Conservation (phyloP, 2,113 vertebrate genomes). For the Mesocricetus auratus region DNA sequence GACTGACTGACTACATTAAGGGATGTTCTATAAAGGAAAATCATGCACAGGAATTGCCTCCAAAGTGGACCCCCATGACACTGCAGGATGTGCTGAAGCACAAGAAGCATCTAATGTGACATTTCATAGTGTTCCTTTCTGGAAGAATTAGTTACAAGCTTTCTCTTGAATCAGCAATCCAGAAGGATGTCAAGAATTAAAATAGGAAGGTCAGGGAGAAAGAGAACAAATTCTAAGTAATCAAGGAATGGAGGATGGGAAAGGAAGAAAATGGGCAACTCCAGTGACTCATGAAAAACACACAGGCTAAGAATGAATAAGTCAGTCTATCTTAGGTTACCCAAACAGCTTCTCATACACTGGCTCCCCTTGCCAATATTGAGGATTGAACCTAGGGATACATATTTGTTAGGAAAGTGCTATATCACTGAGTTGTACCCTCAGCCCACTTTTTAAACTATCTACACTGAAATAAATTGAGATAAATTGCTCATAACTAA, state of each 20-base stretch:
- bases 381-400: not conserved
- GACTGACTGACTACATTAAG: not conserved
- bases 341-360: not conserved
- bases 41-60: slow-evolving; percentile 7
- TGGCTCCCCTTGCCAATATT: not conserved
- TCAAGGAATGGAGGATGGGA: not conserved
- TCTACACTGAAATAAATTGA: no score
- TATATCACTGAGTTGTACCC: not conserved
- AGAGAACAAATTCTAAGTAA: slow-evolving; percentile 36
- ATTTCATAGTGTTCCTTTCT: not conserved
- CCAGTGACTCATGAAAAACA: slow-evolving; percentile 1
- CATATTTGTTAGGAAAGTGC: not conserved
- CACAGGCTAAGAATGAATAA: not conserved
- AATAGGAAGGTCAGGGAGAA: not conserved
- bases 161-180: slow-evolving; percentile 44
- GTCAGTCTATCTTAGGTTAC: not conserved
- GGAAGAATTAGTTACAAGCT: slow-evolving; percentile 2
- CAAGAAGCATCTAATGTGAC: not conserved
- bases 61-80: slow-evolving; percentile 20
- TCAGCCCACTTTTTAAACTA: not conserved
- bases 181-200: slow-evolving; percentile 28
- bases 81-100: not conserved
- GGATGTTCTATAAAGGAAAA: not conserved
- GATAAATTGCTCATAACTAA: not conserved
- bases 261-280: slow-evolving; percentile 23